Evolutionary conservation across 2,797 vertebrate species (phyloP), one percentile per base, ranked within the genome.

Genomic region (Aeoliscus strigatus): DNA sequence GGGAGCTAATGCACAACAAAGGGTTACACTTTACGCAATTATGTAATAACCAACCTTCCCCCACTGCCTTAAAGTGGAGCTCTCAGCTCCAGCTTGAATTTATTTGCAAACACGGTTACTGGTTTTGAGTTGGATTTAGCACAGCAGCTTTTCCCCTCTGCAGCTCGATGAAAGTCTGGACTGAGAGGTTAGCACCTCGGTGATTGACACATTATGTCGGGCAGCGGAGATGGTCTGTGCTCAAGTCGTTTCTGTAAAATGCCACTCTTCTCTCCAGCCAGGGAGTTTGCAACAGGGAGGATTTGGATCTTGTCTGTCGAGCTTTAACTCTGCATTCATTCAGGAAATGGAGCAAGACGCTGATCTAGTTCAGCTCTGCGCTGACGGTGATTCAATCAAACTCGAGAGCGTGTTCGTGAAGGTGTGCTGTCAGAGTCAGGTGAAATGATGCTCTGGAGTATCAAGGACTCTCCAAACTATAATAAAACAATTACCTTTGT

Each of bases 1-100:
- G 46, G 64, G 45, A 57, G 47, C 65, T 76, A 75, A 79, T 72
- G 77, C 60, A 60, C 64, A 72, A 67, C 70, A 69, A 65, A 61
- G 67, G 56, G 43, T 57, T 51, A 49, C 6, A 18, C 43, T 73
- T 62, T 39, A 70, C 73, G 64, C 50, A 69, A 80, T 83, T 66
- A 81, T 40, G 64, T 59, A 75, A 76, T 55, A 60, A 52, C 46
- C 47, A 51, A 14, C 50, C 57, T 68, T 51, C 66, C 64, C 68
- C 49, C 44, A 47, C 61, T 9, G 25, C 43, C 48, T 39, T 34
- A 3, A 6, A 47, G 52, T 8, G 9, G 51, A 61, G 67, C 61
- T 66, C 59, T 75, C 56, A 54, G 15, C 39, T n/a, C n/a, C n/a
- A n/a, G n/a, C n/a, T n/a, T n/a, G n/a, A 38, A 40, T 33, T 53